Conservation (phyloP, 2,888 invertebrate genomes). For the Tenthredo scrophulariae region DNA sequence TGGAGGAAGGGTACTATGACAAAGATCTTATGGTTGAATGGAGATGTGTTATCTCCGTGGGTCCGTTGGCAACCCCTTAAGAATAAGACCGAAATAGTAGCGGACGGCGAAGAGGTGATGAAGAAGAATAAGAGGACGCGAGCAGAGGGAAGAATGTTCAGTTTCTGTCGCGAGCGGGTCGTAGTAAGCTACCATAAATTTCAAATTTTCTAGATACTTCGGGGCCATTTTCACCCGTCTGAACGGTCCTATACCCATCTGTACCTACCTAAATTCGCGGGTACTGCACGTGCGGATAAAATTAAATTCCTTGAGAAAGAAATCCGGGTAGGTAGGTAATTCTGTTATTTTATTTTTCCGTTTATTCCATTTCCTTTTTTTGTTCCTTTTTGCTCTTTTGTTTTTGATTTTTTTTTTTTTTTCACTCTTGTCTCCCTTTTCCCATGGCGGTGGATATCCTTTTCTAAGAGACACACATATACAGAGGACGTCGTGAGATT, state of each 20-base stretch:
- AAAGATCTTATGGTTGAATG: slow-evolving; percentile 44
- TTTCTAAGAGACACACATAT: neutral
- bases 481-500: neutral
- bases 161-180: slow-evolving; percentile 25
- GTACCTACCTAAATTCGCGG: slow-evolving; percentile 22
- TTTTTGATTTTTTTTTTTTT: neutral
- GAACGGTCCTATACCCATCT: neutral
- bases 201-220: slow-evolving; percentile 44
- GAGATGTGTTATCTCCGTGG: slow-evolving; percentile 31
- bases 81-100: slow-evolving; percentile 12
- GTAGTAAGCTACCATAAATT: slow-evolving; percentile 39
- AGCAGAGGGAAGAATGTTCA: slow-evolving; percentile 33
- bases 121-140: neutral
- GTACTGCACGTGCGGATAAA: slow-evolving; percentile 37
- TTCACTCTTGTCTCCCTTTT: neutral
- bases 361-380: neutral
- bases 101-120: neutral
- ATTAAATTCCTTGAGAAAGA: slow-evolving; percentile 1
- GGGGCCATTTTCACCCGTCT: neutral
- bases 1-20: slow-evolving; percentile 24
- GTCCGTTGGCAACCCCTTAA: slow-evolving; percentile 8
- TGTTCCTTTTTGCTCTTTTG: slow-evolving; percentile 54
- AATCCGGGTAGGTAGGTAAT: slow-evolving; percentile 4
- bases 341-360: neutral
- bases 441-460: neutral